phyloP scores from a whole-genome alignment of 1,140 invertebrate genomes.

The Procambarus clarkii region DNA sequence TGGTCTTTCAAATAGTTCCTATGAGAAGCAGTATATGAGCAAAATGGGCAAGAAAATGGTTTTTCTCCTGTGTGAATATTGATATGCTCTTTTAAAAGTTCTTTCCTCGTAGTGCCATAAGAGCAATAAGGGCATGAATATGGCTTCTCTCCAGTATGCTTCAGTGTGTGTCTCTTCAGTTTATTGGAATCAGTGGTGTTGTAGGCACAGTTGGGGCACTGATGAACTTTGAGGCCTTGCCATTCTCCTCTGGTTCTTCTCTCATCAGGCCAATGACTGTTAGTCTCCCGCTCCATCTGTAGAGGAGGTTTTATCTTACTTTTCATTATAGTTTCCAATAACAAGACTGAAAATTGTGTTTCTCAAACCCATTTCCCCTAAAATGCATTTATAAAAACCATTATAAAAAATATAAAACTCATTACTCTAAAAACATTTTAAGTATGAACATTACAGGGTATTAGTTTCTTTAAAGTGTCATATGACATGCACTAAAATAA shows the following conservation, averaged over 20 bases:
- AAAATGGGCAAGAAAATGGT: slow-evolving; percentile 17
- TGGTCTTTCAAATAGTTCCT: slow-evolving; percentile 16
- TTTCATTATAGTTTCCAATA: not conserved
- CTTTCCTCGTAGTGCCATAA: slow-evolving; percentile 31
- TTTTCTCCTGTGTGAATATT: slow-evolving; percentile 31
- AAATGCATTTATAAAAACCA: not conserved
- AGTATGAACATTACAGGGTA: not conserved
- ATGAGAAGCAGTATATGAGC: slow-evolving; percentile 18
- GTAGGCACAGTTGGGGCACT: slow-evolving; percentile 25
- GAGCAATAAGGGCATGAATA: slow-evolving; percentile 18
- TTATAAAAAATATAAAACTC: not conserved
- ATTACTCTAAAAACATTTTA: not conserved
- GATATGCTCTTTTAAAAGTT: slow-evolving; percentile 30
- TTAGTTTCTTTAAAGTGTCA: not conserved
- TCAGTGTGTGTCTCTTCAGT: slow-evolving; percentile 15
- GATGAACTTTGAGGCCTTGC: slow-evolving; percentile 30
- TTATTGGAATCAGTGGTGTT: slow-evolving; percentile 32
- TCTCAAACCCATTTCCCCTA: not conserved
- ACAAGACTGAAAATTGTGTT: not conserved
- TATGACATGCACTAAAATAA: not conserved
- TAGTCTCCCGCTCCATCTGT: slow-evolving; percentile 30
- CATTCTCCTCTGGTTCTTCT: slow-evolving; percentile 29
- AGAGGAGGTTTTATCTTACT: slow-evolving; percentile 40
- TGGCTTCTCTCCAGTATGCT: slow-evolving; percentile 27
- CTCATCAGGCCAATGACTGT: slow-evolving; percentile 22